Evolutionary conservation across 53 echinoderm and acorn worm genomes (phyloP).

Genomic region (Antedon mediterranea): DNA sequence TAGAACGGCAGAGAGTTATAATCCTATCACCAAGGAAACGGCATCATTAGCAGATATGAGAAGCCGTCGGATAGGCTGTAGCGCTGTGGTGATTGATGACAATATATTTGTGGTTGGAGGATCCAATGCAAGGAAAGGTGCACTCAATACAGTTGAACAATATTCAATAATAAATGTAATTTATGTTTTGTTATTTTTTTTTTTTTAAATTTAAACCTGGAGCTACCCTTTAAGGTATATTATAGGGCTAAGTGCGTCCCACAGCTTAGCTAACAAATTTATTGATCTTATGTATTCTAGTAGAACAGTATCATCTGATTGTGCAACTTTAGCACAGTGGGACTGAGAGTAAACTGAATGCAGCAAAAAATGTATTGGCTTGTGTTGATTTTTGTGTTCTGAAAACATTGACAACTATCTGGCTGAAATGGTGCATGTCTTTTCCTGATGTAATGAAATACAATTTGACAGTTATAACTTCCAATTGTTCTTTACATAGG

Average conservation of each 20-base stretch:
- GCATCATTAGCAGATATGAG: slow-evolving; percentile 66
- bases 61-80: slow-evolving; percentile 49
- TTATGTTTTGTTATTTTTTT: background rate
- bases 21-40: slow-evolving; percentile 80
- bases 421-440: no score
- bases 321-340: no score
- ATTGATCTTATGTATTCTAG: background rate
- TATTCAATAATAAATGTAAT: slow-evolving; percentile 65
- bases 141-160: slow-evolving; percentile 58
- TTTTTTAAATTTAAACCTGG: no score
- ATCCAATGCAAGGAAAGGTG: slow-evolving; percentile 51
- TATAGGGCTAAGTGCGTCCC: background rate
- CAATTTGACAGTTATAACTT: background rate
- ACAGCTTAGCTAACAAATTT: background rate
- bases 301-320: no score
- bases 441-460: no score
- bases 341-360: no score
- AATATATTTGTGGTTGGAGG: slow-evolving; percentile 82
- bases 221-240: no score
- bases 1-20: slow-evolving; percentile 58
- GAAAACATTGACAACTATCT: no score
- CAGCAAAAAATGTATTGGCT: no score
- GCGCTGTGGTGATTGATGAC: slow-evolving; percentile 53
- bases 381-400: no score
- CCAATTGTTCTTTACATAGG: slow-evolving; percentile 12